A percentile compares a stretch with the other conserved stretches of the same genome.
phyloP scores from a whole-genome alignment of 2,113 vertebrate species.

The Tachuris rubrigastra region DNA sequence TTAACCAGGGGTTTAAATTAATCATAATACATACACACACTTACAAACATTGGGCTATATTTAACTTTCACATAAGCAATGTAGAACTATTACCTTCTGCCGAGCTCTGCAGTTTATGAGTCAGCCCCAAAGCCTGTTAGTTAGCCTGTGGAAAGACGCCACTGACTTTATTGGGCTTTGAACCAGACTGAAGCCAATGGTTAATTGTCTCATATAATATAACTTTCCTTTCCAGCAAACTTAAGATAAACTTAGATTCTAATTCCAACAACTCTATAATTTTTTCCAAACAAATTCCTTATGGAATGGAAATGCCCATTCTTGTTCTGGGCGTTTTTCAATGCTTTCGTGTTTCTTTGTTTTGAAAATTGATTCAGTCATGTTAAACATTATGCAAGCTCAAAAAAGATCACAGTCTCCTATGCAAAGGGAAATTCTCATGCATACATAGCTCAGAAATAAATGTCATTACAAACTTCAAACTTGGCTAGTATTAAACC shows the following conservation, averaged over 20 bases:
- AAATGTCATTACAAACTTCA: constrained; percentile 50
- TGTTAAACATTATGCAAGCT: constrained; percentile 41
- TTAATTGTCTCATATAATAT: constrained; percentile 45
- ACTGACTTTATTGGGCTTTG: constrained; percentile 46
- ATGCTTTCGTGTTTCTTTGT: constrained; percentile 20
- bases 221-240: constrained; percentile 61
- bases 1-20: constrained; percentile 7
- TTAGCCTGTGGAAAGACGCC: constrained; percentile 20
- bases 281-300: constrained; percentile 63
- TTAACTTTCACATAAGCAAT: constrained; percentile 43
- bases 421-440: constrained; percentile 23
- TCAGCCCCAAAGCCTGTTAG: constrained; percentile 31
- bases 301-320: constrained; percentile 46
- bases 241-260: constrained; percentile 50
- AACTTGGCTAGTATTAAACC: constrained; percentile 44
- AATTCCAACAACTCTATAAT: constrained; percentile 46
- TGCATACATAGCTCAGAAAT: constrained; percentile 18
- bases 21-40: not conserved
- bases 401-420: constrained; percentile 36
- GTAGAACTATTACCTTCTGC: constrained; percentile 29
- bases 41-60: constrained; percentile 37
- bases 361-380: constrained; percentile 47
- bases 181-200: constrained; percentile 21
- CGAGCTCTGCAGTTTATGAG: constrained; percentile 11
- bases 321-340: constrained; percentile 31